Percentiles rank a stretch among this genome's conserved stretches.
phyloP scores from a whole-genome alignment of 2,797 vertebrate genomes.

The Oryzias dopingdopingensis region DNA sequence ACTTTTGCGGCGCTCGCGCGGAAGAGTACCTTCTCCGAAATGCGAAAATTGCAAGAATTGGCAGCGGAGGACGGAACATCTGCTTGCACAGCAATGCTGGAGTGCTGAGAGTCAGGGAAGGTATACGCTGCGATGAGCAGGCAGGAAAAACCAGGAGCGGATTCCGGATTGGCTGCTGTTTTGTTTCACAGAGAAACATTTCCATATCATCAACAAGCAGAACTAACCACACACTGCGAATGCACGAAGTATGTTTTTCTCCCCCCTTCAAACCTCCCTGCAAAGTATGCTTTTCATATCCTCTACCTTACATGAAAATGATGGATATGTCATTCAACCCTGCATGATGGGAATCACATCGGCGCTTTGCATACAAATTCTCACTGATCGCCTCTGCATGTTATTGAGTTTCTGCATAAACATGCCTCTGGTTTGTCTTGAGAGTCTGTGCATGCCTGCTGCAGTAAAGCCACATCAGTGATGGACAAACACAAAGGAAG shows the following conservation, averaged over 20 bases:
- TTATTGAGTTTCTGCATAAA: slow-evolving; percentile 53
- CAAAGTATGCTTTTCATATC: slow-evolving; percentile 48
- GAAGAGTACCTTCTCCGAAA: slow-evolving; percentile 56
- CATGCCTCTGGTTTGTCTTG: slow-evolving; percentile 49
- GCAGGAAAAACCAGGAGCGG: slow-evolving; percentile 79
- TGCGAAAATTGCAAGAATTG: slow-evolving; percentile 56
- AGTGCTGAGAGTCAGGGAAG: slow-evolving; percentile 68
- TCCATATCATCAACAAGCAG: slow-evolving; percentile 54
- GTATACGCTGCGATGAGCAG: slow-evolving; percentile 54
- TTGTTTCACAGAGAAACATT: slow-evolving; percentile 31
- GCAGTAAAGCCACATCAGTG: slow-evolving; percentile 24
- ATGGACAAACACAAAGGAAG: slow-evolving; percentile 55
- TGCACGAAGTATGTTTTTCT: slow-evolving; percentile 22
- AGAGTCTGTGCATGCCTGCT: slow-evolving; percentile 16
- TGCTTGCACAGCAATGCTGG: slow-evolving; percentile 80
- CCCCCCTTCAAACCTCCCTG: background rate
- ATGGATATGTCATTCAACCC: slow-evolving; percentile 61
- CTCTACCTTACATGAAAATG: slow-evolving; percentile 58
- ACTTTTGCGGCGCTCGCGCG: slow-evolving; percentile 46
- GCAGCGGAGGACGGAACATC: slow-evolving; percentile 74
- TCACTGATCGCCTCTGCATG: slow-evolving; percentile 62
- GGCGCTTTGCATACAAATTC: slow-evolving; percentile 68
- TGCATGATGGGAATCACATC: slow-evolving; percentile 51
- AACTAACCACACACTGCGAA: slow-evolving; percentile 39
- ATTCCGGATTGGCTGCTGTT: slow-evolving; percentile 26